Evolutionary conservation across 2,888 invertebrate species (phyloP).

Genomic region (Allygus modestus): DNA sequence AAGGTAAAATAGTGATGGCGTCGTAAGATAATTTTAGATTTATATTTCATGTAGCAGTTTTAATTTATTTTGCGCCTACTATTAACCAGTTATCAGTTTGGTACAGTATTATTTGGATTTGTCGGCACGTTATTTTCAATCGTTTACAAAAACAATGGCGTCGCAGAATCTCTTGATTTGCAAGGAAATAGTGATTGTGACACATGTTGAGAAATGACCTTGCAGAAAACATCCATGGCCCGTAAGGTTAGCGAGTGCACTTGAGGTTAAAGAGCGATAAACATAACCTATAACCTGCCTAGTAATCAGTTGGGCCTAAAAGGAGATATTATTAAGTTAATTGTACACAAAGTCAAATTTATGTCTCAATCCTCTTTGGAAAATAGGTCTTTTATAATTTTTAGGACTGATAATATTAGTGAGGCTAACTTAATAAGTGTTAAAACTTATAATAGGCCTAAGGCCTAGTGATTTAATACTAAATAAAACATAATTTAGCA

Average conservation of each 20-base stretch:
- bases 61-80: neutral
- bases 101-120: neutral
- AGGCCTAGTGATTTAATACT: no score
- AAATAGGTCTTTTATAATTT: no score
- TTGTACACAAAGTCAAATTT: no score
- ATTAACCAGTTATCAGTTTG: neutral
- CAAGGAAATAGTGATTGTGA: conserved; percentile 36
- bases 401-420: no score
- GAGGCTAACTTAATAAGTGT: no score
- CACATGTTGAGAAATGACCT: conserved; percentile 63
- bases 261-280: conserved; percentile 55
- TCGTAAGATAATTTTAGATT: conserved; percentile 66
- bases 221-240: conserved; percentile 58
- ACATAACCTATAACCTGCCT: conserved; percentile 46
- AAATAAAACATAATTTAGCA: no score
- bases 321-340: no score
- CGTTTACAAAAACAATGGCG: neutral
- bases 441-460: no score
- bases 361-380: no score
- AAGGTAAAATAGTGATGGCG: conserved; percentile 67
- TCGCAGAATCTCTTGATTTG: neutral
- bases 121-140: neutral
- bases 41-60: conserved; percentile 10
- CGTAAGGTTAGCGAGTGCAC: conserved; percentile 58
- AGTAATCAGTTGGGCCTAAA: no score